phyloP scores from a whole-genome alignment of 1,140 invertebrate genomes.

The Drosophila sturtevanti region DNA sequence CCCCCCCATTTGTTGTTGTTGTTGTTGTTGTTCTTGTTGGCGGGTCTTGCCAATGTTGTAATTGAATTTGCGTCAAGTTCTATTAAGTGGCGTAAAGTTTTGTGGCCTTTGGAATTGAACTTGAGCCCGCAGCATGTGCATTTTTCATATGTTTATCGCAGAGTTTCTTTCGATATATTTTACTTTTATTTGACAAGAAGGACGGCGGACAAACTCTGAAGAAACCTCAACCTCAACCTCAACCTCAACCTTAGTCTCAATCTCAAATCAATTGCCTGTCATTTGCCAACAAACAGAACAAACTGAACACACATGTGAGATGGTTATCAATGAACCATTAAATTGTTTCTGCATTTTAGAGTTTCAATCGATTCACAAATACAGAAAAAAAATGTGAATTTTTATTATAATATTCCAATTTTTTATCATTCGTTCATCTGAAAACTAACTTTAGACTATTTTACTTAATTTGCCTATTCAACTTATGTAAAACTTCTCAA shows the following conservation, averaged over 20 bases:
- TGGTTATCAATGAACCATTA: conserved; percentile 79
- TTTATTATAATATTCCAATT: no score
- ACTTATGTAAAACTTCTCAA: conserved; percentile 44
- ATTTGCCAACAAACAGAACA: conserved; percentile 47
- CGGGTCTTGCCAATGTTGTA: conserved; percentile 51
- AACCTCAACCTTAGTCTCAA: neutral
- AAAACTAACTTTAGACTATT: no score
- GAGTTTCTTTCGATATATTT: conserved; percentile 59
- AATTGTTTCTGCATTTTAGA: conserved; percentile 76
- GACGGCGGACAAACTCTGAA: neutral
- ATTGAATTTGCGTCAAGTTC: conserved; percentile 81
- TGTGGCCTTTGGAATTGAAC: conserved; percentile 68
- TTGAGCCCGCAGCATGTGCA: conserved; percentile 73
- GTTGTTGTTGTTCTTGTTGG: neutral
- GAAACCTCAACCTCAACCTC: conserved; percentile 24
- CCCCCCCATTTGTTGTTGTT: no score
- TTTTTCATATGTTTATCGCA: conserved; percentile 81
- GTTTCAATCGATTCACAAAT: conserved; percentile 33
- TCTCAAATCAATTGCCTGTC: conserved; percentile 51
- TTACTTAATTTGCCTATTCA: no score
- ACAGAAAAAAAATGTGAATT: no score
- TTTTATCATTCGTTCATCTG: no score
- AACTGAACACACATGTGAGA: conserved; percentile 59
- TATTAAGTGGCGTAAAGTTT: conserved; percentile 80
- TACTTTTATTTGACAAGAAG: conserved; percentile 31